These are phyloP conservation scores for Perccottus glenii DNA, from an alignment of 2,113 vertebrate species.

Conservation along the genomic window DNA sequence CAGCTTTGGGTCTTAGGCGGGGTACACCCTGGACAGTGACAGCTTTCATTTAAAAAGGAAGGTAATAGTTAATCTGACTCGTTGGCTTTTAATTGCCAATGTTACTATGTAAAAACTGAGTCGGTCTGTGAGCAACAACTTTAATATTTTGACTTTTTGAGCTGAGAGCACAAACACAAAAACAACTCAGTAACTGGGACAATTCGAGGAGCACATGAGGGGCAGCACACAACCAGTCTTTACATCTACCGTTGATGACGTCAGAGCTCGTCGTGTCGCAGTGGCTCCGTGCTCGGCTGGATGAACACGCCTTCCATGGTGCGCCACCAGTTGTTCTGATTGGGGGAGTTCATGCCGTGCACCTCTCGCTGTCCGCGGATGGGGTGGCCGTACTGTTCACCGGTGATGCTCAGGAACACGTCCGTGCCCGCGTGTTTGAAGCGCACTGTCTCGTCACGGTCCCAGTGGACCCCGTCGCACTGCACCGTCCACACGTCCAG, in stretches of 20 bases:
- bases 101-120: no score
- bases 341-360: constrained; percentile 86
- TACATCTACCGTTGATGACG: not conserved
- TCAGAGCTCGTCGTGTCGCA: constrained; percentile 91
- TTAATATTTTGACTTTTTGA: not conserved
- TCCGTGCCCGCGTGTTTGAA: constrained; percentile 91
- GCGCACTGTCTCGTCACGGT: constrained; percentile 86
- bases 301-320: constrained; percentile 97
- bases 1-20: no score
- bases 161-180: not conserved
- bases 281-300: constrained; percentile 82
- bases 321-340: constrained; percentile 91
- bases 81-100: no score
- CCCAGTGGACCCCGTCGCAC: constrained; percentile 88
- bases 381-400: constrained; percentile 94
- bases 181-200: not conserved
- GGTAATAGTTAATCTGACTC: no score
- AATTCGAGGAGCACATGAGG: no score
- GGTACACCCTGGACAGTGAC: no score
- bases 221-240: no score
- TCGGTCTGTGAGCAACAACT: no score
- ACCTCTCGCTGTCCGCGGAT: constrained; percentile 94
- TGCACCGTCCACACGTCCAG: constrained; percentile 93
- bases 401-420: constrained; percentile 91
- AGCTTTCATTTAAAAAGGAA: no score